Evolutionary conservation across 2,113 vertebrate genomes (phyloP).

Genomic region (Dascyllus trimaculatus): DNA sequence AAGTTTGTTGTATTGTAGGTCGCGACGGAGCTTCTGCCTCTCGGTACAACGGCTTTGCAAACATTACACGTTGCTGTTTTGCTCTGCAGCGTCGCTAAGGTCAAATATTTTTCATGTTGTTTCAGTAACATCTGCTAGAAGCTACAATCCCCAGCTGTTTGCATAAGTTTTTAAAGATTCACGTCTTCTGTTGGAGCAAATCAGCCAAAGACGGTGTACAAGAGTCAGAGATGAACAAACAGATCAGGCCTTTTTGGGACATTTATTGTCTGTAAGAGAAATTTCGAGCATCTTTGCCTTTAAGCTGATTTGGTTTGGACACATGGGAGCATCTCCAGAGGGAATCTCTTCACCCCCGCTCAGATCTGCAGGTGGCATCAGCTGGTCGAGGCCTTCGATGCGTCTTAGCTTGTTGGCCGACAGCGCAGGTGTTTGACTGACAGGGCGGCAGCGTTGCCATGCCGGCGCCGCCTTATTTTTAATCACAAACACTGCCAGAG

Average conservation of each 20-base stretch:
- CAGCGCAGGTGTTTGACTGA: background rate
- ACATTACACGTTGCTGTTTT: no score
- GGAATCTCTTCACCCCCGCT: conserved; percentile 28
- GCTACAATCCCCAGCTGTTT: no score
- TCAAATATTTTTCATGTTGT: no score
- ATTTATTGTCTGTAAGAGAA: background rate
- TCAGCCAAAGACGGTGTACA: no score
- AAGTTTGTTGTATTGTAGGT: no score
- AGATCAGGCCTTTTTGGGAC: rapidly evolving
- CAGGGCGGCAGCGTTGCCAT: conserved; percentile 34
- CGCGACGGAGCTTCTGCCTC: no score
- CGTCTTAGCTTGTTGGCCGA: conserved; percentile 4
- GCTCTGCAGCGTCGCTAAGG: no score
- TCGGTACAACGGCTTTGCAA: no score
- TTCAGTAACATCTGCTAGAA: background rate
- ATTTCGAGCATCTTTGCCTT: background rate
- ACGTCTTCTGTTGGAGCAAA: no score
- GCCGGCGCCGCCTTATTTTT: conserved; percentile 12
- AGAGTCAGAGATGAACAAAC: no score
- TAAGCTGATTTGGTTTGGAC: background rate
- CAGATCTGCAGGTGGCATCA: background rate
- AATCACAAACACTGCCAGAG: conserved; percentile 26
- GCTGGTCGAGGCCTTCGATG: no score
- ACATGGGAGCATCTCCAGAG: rapidly evolving
- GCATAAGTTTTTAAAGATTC: no score